Conservation (phyloP, 2,113 vertebrate genomes). For the Cinclus mexicanus region DNA sequence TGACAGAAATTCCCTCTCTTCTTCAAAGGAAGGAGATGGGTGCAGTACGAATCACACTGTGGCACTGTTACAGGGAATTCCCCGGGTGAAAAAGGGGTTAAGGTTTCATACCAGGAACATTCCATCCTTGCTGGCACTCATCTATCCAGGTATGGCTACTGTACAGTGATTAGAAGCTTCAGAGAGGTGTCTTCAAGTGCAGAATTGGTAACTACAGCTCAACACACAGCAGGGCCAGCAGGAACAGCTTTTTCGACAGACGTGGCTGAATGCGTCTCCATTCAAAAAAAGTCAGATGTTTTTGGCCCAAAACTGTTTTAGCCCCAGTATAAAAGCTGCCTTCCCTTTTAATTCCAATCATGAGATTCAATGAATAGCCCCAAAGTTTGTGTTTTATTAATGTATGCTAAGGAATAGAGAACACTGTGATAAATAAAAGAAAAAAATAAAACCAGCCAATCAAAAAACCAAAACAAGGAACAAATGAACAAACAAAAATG, state of each 20-base stretch:
- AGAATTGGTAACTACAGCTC: not conserved
- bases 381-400: not conserved
- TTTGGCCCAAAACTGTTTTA: not conserved
- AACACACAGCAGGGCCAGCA: not conserved
- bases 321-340: not conserved
- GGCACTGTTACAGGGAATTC: not conserved
- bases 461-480: not conserved
- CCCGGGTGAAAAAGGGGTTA: not conserved
- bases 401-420: not conserved
- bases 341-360: not conserved
- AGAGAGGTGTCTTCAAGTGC: not conserved
- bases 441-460: not conserved
- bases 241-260: accelerated
- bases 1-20: not conserved
- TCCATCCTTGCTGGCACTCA: not conserved
- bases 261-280: not conserved
- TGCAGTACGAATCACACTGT: not conserved
- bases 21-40: not conserved
- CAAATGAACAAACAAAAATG: not conserved
- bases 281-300: not conserved
- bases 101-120: not conserved
- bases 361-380: not conserved
- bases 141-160: not conserved
- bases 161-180: not conserved
- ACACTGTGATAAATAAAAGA: not conserved